Evolutionary conservation across 1,140 invertebrate genomes (phyloP).

Genomic region (Rhagoletis pomonella): DNA sequence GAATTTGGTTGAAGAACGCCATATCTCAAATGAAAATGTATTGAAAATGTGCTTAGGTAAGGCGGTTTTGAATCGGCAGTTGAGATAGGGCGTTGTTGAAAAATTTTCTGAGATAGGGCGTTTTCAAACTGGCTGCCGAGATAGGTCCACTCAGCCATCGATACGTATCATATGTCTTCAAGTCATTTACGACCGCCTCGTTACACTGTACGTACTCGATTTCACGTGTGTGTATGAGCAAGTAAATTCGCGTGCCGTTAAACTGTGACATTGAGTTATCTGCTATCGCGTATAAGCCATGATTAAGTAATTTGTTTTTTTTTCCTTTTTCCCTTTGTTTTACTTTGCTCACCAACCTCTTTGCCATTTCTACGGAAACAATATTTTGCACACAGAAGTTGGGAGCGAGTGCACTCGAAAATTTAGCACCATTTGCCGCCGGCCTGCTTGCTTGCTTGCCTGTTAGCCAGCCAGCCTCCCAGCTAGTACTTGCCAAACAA

Average conservation of each 20-base stretch:
- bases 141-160: no score
- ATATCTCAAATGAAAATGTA: no score
- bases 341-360: not conserved
- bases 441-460: not conserved
- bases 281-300: not conserved
- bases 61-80: no score
- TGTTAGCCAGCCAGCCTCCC: not conserved
- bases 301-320: slow-evolving; percentile 35
- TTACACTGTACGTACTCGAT: not conserved
- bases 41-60: no score
- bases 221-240: not conserved
- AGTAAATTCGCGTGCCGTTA: not conserved
- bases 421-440: not conserved
- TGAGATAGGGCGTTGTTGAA: no score
- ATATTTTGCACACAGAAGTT: not conserved
- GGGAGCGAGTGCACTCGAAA: not conserved
- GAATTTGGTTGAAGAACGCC: no score
- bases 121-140: no score
- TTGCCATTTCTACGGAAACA: not conserved
- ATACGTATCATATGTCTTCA: no score
- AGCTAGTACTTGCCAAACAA: not conserved
- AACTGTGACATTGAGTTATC: slow-evolving; percentile 35
- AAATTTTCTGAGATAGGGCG: no score
- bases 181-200: no score
- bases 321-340: not conserved